Percentiles rank a stretch among this genome's conserved stretches.
These are phyloP conservation scores for Andinoacara biseriatus DNA, from an alignment of 2,113 vertebrate genomes.

Conservation along the genomic window DNA sequence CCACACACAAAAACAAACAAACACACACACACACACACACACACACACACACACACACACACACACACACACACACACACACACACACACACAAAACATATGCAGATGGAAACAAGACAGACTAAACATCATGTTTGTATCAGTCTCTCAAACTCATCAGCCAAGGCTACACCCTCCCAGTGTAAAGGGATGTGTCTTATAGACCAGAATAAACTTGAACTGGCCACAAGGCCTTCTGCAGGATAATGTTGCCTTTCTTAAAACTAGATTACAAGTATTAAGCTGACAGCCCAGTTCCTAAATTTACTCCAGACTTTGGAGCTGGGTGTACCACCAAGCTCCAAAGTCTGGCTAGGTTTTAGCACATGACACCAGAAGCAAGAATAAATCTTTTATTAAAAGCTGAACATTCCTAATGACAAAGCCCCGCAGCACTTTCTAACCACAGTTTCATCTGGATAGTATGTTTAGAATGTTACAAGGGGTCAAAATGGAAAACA, in stretches of 20 bases:
- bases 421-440: conserved; percentile 44
- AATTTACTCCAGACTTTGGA: conserved; percentile 9
- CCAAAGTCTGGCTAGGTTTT: conserved; percentile 5
- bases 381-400: conserved; percentile 61
- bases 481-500: conserved; percentile 33
- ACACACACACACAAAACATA: not conserved
- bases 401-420: conserved; percentile 46
- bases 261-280: conserved; percentile 39
- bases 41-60: too few relatives aligned
- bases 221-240: not conserved
- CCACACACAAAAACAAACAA: too few relatives aligned
- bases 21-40: too few relatives aligned
- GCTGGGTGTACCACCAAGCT: conserved; percentile 7
- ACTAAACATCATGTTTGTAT: conserved; percentile 28
- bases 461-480: conserved; percentile 40
- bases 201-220: conserved; percentile 4
- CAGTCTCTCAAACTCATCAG: conserved; percentile 2
- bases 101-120: conserved; percentile 6
- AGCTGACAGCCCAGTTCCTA: conserved; percentile 29
- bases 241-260: conserved; percentile 21
- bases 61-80: too few relatives aligned
- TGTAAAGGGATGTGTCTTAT: not conserved
- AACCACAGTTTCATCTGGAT: conserved; percentile 55
- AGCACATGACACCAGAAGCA: conserved; percentile 54
- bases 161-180: not conserved